Percentiles rank a stretch among this genome's conserved stretches.
Conservation (phyloP, 2,888 invertebrate species). For the Copidosoma aretas region DNA sequence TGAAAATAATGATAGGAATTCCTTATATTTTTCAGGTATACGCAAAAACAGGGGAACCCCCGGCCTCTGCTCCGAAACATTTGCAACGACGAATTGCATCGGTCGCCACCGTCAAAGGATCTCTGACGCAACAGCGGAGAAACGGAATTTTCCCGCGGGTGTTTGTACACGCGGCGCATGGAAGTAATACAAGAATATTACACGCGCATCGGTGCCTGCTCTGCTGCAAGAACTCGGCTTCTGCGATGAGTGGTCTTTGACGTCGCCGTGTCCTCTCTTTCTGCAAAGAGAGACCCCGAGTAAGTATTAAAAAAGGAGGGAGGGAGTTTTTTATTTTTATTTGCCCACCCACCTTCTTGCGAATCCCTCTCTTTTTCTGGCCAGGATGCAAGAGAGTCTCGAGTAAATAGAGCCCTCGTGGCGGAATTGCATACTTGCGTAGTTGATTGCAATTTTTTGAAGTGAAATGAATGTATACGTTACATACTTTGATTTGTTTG, state of each 20-base stretch:
- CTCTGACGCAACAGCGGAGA: not conserved
- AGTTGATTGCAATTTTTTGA: too few species aligned
- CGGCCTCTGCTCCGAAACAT: slow-evolving; percentile 3
- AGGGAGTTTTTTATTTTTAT: too few species aligned
- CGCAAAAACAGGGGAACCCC: not conserved
- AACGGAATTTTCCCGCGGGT: not conserved
- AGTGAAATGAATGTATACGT: too few species aligned
- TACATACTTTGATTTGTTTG: too few species aligned
- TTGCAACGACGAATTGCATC: slow-evolving; percentile 6
- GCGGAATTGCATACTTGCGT: too few species aligned
- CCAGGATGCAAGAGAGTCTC: too few species aligned
- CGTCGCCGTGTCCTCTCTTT: slow-evolving; percentile 3
- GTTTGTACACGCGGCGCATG: not conserved
- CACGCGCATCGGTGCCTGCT: not conserved
- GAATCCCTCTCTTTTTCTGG: too few species aligned
- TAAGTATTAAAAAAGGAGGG: too few species aligned
- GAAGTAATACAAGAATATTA: not conserved
- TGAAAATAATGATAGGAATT: too few species aligned
- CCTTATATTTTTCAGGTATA: slow-evolving; percentile 23
- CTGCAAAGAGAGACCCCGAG: not conserved
- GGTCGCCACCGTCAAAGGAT: slow-evolving; percentile 16
- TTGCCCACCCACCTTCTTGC: not conserved
- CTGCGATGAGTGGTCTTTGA: not conserved
- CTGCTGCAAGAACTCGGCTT: not conserved
- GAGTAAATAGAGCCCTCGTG: too few species aligned